phyloP scores from a whole-genome alignment of 2,797 vertebrate genomes.

The Trachurus trachurus region DNA sequence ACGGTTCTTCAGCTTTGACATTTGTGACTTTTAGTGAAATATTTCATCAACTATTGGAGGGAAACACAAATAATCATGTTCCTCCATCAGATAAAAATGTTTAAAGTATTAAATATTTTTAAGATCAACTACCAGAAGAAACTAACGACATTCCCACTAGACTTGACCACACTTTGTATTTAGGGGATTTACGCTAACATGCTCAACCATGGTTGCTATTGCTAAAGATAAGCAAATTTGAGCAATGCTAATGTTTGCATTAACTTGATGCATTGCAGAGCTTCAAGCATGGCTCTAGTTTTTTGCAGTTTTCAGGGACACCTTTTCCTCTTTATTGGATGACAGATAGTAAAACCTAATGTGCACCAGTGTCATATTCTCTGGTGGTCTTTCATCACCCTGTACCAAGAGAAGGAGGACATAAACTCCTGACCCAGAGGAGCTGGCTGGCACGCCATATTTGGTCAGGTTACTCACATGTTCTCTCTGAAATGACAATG shows the following conservation, averaged over 20 bases:
- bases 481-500: neutral
- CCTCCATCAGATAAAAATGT: too few relatives aligned
- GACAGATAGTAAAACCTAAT: neutral
- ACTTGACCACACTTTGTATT: too few relatives aligned
- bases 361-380: neutral
- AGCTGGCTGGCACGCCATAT: neutral
- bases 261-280: too few relatives aligned
- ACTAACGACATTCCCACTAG: too few relatives aligned
- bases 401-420: slow-evolving; percentile 1
- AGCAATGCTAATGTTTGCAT: too few relatives aligned
- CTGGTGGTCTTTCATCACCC: slow-evolving; percentile 5
- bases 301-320: neutral
- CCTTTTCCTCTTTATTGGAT: neutral
- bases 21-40: neutral
- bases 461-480: neutral
- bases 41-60: neutral
- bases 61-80: neutral
- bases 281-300: neutral
- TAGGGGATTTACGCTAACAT: too few relatives aligned
- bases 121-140: too few relatives aligned
- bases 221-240: too few relatives aligned
- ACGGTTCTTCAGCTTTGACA: neutral
- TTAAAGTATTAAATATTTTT: too few relatives aligned
- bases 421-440: neutral
- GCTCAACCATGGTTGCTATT: too few relatives aligned